These are phyloP conservation scores for Polypterus bichir DNA, from an alignment of 2,113 vertebrate genomes.

Conservation along the genomic window DNA sequence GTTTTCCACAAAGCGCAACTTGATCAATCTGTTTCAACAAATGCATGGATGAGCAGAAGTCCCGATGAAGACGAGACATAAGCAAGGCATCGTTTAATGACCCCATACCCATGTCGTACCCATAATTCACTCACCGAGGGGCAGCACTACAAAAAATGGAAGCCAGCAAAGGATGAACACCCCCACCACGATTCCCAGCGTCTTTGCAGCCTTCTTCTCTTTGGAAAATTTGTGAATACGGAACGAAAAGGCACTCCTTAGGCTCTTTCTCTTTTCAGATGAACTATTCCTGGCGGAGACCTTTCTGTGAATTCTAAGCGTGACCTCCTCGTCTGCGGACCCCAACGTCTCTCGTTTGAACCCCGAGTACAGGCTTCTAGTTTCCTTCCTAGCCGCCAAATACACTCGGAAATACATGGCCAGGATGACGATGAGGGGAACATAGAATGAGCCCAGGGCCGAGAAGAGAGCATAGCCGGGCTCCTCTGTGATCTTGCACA, in stretches of 20 bases:
- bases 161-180: conserved; percentile 39
- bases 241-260: conserved; percentile 12
- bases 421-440: conserved; percentile 15
- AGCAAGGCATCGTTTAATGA: too few species aligned
- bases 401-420: conserved; percentile 18
- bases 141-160: conserved; percentile 33
- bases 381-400: conserved; percentile 16
- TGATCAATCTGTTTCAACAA: too few species aligned
- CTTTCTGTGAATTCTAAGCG: conserved; percentile 22
- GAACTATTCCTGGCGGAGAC: not conserved
- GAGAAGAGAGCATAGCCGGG: conserved; percentile 20
- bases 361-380: conserved; percentile 13
- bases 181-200: conserved; percentile 36
- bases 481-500: conserved; percentile 18
- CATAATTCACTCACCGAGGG: conserved; percentile 26
- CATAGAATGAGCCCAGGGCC: conserved; percentile 18
- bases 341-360: conserved; percentile 8
- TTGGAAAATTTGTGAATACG: conserved; percentile 33
- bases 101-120: too few species aligned
- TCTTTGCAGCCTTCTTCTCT: conserved; percentile 40
- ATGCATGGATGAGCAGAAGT: too few species aligned
- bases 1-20: too few species aligned
- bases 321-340: conserved; percentile 12
- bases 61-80: too few species aligned
- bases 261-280: not conserved